These are phyloP conservation scores for Chydorus sphaericus DNA, from an alignment of 2,888 invertebrate genomes.

Conservation along the genomic window DNA sequence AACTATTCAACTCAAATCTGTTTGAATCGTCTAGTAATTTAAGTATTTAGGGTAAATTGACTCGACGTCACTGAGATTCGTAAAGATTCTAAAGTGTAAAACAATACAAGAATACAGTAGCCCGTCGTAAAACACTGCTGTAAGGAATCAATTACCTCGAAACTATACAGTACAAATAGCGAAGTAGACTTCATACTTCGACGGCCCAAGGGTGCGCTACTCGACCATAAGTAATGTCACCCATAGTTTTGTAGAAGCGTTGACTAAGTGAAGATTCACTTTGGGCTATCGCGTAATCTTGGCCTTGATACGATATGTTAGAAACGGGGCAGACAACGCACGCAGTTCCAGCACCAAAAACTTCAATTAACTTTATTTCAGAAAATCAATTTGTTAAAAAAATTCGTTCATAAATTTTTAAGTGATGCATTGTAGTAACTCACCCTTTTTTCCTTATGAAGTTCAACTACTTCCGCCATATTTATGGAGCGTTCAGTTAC, in stretches of 20 bases:
- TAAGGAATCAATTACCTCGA: no score
- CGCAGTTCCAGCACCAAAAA: conserved; percentile 98
- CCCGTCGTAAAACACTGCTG: no score
- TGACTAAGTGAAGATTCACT: conserved; percentile 52
- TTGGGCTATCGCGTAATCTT: conserved; percentile 53
- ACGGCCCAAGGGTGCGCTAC: conserved; percentile 67
- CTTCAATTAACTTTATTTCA: conserved; percentile 63
- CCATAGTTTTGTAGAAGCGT: conserved; percentile 55
- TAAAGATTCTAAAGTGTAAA: no score
- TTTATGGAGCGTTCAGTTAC: conserved; percentile 65
- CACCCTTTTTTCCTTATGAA: conserved; percentile 68
- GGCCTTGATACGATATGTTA: conserved; percentile 60
- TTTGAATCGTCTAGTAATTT: no score
- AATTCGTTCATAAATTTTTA: background rate
- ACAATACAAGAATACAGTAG: no score
- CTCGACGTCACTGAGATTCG: no score
- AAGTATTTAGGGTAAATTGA: no score
- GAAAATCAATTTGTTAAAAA: conserved; percentile 1
- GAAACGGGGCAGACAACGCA: conserved; percentile 86
- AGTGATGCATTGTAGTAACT: conserved; percentile 28
- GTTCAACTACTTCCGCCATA: conserved; percentile 62
- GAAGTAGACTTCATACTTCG: no score
- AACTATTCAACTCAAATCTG: no score
- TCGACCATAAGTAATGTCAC: conserved; percentile 80
- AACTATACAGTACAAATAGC: no score